Evolutionary conservation across 2,113 vertebrate species (phyloP).

Genomic region (Melanerpes formicivorus): DNA sequence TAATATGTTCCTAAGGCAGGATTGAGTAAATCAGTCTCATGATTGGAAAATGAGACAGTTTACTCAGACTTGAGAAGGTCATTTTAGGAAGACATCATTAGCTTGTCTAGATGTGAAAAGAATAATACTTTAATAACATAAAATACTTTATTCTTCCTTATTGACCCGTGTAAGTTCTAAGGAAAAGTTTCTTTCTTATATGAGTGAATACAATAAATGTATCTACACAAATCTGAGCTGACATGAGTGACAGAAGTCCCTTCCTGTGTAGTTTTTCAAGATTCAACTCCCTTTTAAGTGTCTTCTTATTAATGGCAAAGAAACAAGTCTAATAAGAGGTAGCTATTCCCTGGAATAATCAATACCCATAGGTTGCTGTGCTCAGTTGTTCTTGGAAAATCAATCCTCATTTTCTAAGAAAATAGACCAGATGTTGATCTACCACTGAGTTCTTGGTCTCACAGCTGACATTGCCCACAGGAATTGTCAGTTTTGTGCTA

Average conservation of each 20-base stretch:
- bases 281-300: background rate
- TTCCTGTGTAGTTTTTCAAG: background rate
- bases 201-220: background rate
- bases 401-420: slow-evolving; percentile 28
- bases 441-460: background rate
- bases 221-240: background rate
- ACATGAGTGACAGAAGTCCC: background rate
- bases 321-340: background rate
- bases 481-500: background rate
- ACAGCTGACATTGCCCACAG: background rate
- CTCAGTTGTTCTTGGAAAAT: slow-evolving; percentile 11
- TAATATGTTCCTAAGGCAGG: background rate
- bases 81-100: background rate
- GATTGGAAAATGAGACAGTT: background rate
- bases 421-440: background rate
- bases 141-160: background rate
- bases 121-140: background rate
- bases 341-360: background rate
- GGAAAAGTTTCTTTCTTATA: background rate
- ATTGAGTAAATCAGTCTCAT: background rate
- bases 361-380: background rate
- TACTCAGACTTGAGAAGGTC: background rate
- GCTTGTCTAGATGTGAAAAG: background rate
- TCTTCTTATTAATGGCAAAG: background rate
- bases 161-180: background rate